Evolutionary conservation across 1,140 invertebrate species (phyloP), one percentile per base, ranked within the genome.

Genomic region (Cryptotermes secundus): DNA sequence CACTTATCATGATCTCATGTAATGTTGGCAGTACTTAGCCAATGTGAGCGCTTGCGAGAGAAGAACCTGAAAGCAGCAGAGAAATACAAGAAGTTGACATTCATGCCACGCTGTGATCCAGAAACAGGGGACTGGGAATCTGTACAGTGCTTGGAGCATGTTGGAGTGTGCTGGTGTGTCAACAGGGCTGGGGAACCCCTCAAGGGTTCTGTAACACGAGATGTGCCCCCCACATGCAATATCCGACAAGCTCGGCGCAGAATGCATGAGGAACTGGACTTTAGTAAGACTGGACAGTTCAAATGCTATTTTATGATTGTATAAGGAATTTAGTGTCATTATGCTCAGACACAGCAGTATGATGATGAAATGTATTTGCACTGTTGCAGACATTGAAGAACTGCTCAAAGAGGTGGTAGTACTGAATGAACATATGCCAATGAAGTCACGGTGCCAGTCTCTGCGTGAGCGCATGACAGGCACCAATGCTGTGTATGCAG

Each of bases 91-190:
- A 94, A 95, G 87, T 92, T 94, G 0, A 88, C 92, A 72, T 95
- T 95, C 88, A 91, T 93, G 79, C 95, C 95, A 0, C 92, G 93
- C 83, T 97, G 96, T 87, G 93, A 95, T 87, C 89, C 91, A 22
- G 90, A 92, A 45, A 93, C 90, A 6, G 96, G 96, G 0, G 93
- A 92, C 79, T 97, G 96, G 96, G 93, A 95, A 86, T 89, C 95
- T 0, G 92, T 96, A 4, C 96, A 97, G 88, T 97, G 96, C 88
- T 91, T 97, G 87, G 93, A 95, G 81, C 94, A 95, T 86, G 93
- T 96, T 85, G 93, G 93, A 10, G 94, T 97, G 0, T 97, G 96
- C 88, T 97, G 96, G 96, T 97, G 96, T 88, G 96, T 96, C 0
- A 95, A 94, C 85, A 93, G 93, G 24, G 93, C 95, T 86, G 96